A percentile compares a stretch with the other conserved stretches of the same genome.
Conservation (phyloP, 1,140 invertebrate genomes). For the Zaprionus tsacasi region DNA sequence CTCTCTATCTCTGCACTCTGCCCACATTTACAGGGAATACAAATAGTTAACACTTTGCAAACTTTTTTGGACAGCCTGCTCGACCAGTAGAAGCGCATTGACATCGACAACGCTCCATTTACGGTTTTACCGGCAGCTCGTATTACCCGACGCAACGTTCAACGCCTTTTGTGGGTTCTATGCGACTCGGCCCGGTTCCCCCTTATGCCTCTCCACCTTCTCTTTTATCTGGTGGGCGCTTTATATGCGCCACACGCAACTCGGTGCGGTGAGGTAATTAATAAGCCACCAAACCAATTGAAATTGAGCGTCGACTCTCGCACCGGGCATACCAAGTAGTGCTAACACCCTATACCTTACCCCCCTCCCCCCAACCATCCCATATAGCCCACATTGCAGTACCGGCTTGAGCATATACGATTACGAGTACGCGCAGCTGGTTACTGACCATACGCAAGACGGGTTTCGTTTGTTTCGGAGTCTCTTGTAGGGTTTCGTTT, state of each 20-base stretch:
- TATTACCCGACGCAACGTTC: slow-evolving; percentile 61
- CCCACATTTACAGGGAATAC: slow-evolving; percentile 1
- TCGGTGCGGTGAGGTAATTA: slow-evolving; percentile 78
- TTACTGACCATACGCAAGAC: slow-evolving; percentile 80
- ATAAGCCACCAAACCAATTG: slow-evolving; percentile 72
- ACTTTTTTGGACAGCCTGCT: slow-evolving; percentile 19
- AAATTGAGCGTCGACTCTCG: slow-evolving; percentile 65
- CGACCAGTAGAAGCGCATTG: slow-evolving; percentile 58
- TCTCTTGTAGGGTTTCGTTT: slow-evolving; percentile 49
- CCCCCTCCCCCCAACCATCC: not conserved
- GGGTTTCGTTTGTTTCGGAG: slow-evolving; percentile 54
- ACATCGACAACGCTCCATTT: slow-evolving; percentile 74
- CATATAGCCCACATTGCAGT: not conserved
- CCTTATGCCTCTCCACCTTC: not conserved
- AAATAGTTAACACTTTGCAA: slow-evolving; percentile 23
- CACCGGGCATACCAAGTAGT: slow-evolving; percentile 76
- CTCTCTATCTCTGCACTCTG: too few relatives aligned
- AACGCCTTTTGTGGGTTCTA: slow-evolving; percentile 78
- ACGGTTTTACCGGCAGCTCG: slow-evolving; percentile 60
- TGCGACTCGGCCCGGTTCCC: slow-evolving; percentile 42
- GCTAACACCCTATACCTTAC: not conserved
- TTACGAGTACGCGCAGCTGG: slow-evolving; percentile 36
- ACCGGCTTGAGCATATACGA: slow-evolving; percentile 42
- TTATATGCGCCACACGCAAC: slow-evolving; percentile 71
- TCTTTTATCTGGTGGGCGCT: slow-evolving; percentile 46